Evolutionary conservation across 1,140 invertebrate genomes (phyloP), one percentile per base, ranked within the genome.

Genomic region (Caenorhabditis elegans): DNA sequence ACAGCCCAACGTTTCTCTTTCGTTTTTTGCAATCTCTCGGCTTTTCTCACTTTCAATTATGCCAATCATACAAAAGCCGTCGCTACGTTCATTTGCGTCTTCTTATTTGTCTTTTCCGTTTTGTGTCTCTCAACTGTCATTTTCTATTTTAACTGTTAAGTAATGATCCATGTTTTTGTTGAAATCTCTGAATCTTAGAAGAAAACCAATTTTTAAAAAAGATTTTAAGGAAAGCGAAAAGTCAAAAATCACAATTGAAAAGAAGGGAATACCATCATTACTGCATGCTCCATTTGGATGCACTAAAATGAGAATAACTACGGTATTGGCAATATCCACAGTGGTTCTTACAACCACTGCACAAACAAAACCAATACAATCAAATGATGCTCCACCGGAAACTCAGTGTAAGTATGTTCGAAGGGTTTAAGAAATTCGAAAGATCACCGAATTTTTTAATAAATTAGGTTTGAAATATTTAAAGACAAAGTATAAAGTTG

Each of bases 1-100:
- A 70, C 60, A 70, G 34, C 60, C 34, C 17, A 26, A 43, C 34
- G 49, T 26, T 39, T 70, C 60, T 70, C 60, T 70, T 31, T 39
- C 60, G 34, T 70, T 70, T 70, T 70, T 70, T 70, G 60, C 34
- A 31, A 70, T 70, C 60, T 70, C 60, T 70, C 60, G 60, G 60
- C 60, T 34, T 70, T 70, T 70, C 60, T 70, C 60, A 70, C 60
- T 70, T 70, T 70, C 60, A 70, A 70, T 70, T 70, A 70, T 70
- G 60, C 60, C 60, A 70, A 70, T 39, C 60, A 70, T 34, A 70
- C 60, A 34, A 70, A 70, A 17, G 55, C 60, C n/a, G 26, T 17
- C 53, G 60, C 28, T 70, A 70, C 28, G 60, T 43, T 70, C 34
- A 70, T 8, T 70, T 28, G 17, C 17, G 6, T 22, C 34, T 70